These are phyloP conservation scores for Iguana delicatissima DNA, from an alignment of 2,797 vertebrate species.

Conservation along the genomic window DNA sequence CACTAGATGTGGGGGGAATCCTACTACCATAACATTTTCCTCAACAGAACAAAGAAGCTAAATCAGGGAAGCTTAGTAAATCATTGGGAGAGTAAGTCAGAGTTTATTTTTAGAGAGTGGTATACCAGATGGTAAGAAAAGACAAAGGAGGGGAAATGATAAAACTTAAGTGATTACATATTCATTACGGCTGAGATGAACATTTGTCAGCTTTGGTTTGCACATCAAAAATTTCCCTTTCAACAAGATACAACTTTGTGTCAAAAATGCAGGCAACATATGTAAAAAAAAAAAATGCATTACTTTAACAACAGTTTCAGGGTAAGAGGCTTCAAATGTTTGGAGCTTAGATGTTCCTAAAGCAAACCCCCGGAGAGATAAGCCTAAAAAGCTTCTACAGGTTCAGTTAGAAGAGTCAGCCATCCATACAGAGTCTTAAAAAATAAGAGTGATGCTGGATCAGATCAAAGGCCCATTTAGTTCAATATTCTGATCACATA, in stretches of 20 bases:
- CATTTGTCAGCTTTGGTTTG: neutral
- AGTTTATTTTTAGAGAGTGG: slow-evolving; percentile 5
- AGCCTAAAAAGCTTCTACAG: neutral
- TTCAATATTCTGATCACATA: neutral
- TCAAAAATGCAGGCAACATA: neutral
- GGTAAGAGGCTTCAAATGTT: neutral
- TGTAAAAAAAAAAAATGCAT: neutral
- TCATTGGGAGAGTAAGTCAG: neutral
- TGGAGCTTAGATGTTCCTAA: neutral
- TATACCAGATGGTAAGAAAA: slow-evolving; percentile 25
- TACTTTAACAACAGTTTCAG: neutral
- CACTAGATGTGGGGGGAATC: neutral
- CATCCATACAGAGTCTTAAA: neutral
- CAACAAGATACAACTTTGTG: neutral
- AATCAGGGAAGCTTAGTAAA: slow-evolving; percentile 1
- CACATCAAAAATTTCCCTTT: neutral
- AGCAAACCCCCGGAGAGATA: neutral
- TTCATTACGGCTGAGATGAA: neutral
- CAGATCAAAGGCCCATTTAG: neutral
- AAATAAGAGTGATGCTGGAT: neutral
- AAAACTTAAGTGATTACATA: neutral
- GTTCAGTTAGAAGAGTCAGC: neutral
- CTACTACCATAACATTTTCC: neutral
- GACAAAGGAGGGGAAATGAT: neutral
- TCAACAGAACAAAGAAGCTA: neutral